Evolutionary conservation across 2,797 vertebrate species (phyloP).

Genomic region (Hoplostethus atlanticus): DNA sequence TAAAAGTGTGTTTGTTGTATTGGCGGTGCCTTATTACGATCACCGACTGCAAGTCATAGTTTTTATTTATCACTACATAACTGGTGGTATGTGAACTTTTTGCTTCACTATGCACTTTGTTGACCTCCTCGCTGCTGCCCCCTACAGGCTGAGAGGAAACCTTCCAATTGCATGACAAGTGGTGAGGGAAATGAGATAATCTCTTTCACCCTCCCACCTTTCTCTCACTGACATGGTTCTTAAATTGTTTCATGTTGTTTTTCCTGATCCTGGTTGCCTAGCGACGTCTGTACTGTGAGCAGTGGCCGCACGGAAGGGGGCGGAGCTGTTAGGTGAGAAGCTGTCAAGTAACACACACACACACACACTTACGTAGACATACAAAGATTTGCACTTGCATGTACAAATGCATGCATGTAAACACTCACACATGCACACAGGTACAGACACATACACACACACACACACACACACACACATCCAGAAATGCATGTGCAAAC

Average conservation of each 20-base stretch:
- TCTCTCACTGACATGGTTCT: constrained; percentile 70
- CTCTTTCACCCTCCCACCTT: constrained; percentile 61
- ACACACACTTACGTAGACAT: constrained; percentile 11
- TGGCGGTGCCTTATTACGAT: too few species aligned
- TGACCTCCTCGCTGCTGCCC: constrained; percentile 58
- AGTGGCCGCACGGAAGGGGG: constrained; percentile 76
- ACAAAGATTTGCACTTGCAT: not conserved
- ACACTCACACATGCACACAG: constrained; percentile 2
- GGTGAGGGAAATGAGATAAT: constrained; percentile 75
- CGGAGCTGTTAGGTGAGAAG: constrained; percentile 69
- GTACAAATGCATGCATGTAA: not conserved
- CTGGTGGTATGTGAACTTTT: constrained; percentile 34
- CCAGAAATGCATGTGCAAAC: constrained; percentile 2
- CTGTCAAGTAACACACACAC: constrained; percentile 57
- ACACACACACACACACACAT: not conserved
- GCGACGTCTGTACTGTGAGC: constrained; percentile 65
- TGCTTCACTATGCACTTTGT: constrained; percentile 17
- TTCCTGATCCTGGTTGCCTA: constrained; percentile 76
- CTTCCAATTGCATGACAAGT: constrained; percentile 66
- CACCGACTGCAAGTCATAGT: too few species aligned
- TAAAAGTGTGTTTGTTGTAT: too few species aligned
- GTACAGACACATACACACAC: not conserved
- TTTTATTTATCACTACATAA: not conserved
- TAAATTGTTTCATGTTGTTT: constrained; percentile 81
- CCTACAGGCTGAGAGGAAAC: constrained; percentile 47